Percentiles rank a stretch among this genome's conserved stretches.
Evolutionary conservation across 2,888 invertebrate species (phyloP).

Genomic region (Andrena trimmerana): DNA sequence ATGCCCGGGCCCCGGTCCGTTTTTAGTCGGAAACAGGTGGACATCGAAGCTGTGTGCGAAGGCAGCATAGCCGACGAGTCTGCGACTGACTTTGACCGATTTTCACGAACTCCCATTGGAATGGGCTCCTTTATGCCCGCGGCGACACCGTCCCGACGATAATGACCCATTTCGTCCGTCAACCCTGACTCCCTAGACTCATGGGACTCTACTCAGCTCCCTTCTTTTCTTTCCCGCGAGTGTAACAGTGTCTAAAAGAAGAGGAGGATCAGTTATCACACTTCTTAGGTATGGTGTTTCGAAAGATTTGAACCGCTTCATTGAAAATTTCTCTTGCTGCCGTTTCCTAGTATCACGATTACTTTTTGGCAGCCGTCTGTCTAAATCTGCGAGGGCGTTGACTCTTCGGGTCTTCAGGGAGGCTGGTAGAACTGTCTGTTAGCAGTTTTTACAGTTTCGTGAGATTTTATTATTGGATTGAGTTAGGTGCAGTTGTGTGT

Average conservation of each 20-base stretch:
- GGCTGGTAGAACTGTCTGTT: no score
- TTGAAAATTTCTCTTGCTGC: no score
- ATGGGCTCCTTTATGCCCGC: conserved; percentile 49
- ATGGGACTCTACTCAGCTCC: neutral
- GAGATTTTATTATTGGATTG: no score
- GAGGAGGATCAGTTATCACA: neutral
- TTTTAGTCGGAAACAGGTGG: conserved; percentile 85
- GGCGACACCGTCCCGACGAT: conserved; percentile 62
- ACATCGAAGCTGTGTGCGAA: conserved; percentile 72
- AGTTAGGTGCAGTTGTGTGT: no score
- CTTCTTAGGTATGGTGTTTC: no score
- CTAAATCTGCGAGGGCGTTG: no score
- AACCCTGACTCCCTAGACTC: neutral
- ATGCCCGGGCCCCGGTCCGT: conserved; percentile 82
- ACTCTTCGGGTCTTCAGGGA: no score
- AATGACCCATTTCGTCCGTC: conserved; percentile 73
- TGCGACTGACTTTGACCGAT: conserved; percentile 84
- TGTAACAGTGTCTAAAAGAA: neutral
- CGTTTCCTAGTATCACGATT: no score
- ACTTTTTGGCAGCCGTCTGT: no score
- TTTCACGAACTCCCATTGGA: conserved; percentile 73
- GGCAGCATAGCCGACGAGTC: conserved; percentile 72
- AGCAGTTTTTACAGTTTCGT: no score
- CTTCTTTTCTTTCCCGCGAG: neutral
- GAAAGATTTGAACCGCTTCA: no score